These are phyloP conservation scores for Anabacerthia variegaticeps DNA, from an alignment of 2,797 vertebrate genomes.

Conservation along the genomic window DNA sequence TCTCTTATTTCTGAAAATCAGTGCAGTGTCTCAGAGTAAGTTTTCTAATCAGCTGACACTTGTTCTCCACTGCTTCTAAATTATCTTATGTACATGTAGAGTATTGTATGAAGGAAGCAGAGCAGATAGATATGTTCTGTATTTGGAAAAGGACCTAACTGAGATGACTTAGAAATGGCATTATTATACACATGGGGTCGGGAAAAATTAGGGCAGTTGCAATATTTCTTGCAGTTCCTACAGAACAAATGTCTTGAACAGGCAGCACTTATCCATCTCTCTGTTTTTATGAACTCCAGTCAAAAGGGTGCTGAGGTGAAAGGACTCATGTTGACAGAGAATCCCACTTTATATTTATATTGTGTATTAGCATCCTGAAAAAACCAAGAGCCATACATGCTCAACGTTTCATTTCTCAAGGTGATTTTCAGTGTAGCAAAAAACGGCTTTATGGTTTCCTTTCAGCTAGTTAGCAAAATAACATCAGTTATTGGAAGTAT, in stretches of 20 bases:
- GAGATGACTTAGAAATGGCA: neutral
- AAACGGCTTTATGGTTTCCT: neutral
- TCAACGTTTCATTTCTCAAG: neutral
- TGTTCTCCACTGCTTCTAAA: neutral
- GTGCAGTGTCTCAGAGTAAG: neutral
- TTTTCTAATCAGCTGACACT: neutral
- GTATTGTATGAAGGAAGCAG: neutral
- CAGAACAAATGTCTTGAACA: neutral
- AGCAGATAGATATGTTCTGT: neutral
- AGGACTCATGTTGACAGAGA: neutral
- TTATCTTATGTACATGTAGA: neutral
- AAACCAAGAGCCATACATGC: neutral
- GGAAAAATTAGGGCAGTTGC: neutral
- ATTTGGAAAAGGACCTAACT: neutral
- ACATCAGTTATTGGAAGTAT: neutral
- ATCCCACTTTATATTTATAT: neutral
- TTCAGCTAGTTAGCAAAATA: neutral
- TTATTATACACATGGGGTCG: neutral
- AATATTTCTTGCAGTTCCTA: neutral
- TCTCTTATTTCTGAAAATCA: neutral
- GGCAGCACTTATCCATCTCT: neutral
- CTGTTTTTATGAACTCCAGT: neutral
- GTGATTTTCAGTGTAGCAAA: neutral
- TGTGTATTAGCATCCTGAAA: neutral
- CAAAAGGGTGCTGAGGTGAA: neutral